A percentile compares a stretch with the other conserved stretches of the same genome.
Conservation (phyloP, 2,797 vertebrate genomes). For the Gadopsis bispinosus region DNA sequence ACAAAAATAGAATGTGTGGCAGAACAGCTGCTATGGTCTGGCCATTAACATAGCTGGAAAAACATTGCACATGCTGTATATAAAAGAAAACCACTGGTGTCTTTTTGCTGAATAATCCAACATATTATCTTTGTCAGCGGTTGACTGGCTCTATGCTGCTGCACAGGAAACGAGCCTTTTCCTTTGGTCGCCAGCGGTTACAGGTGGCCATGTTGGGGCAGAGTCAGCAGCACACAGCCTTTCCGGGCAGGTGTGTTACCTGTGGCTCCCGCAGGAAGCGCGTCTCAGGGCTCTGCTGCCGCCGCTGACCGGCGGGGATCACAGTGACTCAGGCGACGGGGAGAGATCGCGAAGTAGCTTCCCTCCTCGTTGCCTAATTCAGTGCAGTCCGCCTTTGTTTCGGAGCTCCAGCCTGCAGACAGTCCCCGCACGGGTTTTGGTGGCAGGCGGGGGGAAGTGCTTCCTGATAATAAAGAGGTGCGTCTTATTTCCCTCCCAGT, state of each 20-base stretch:
- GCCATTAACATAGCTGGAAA: too few species aligned
- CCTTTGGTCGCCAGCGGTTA: slow-evolving; percentile 21
- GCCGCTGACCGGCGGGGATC: slow-evolving; percentile 10
- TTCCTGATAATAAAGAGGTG: slow-evolving; percentile 75
- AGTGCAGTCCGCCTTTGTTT: slow-evolving; percentile 20
- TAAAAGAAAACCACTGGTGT: neutral
- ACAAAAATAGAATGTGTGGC: too few species aligned
- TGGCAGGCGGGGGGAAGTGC: slow-evolving; percentile 59
- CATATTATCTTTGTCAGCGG: neutral
- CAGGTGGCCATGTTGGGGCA: slow-evolving; percentile 68
- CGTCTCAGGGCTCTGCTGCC: slow-evolving; percentile 12
- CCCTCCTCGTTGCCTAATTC: neutral
- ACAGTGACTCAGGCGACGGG: slow-evolving; percentile 11
- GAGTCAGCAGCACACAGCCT: slow-evolving; percentile 36
- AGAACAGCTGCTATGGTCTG: too few species aligned
- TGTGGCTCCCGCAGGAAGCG: slow-evolving; percentile 74
- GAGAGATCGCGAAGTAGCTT: slow-evolving; percentile 3
- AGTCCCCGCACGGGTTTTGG: slow-evolving; percentile 7
- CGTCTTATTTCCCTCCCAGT: slow-evolving; percentile 75
- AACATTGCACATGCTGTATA: too few species aligned
- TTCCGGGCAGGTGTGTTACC: slow-evolving; percentile 83
- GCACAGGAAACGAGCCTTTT: neutral
- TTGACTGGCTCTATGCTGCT: neutral
- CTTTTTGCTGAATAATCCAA: neutral
- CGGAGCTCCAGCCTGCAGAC: slow-evolving; percentile 7